Conservation (phyloP, 2,888 invertebrate species). For the Zaprionus obscuricornis region DNA sequence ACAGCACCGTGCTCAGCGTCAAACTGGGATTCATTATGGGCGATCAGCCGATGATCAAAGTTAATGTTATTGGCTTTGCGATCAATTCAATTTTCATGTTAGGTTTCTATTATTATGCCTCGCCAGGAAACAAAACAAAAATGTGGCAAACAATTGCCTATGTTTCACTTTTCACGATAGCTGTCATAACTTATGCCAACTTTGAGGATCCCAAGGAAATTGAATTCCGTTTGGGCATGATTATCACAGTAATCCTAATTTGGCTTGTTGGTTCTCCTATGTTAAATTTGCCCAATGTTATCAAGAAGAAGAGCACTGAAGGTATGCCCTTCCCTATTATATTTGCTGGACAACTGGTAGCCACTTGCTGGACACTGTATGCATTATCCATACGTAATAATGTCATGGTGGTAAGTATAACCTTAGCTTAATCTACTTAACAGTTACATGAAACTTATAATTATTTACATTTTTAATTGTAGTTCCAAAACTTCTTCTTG, state of each 20-base stretch:
- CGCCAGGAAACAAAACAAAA: conserved; percentile 84
- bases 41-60: conserved; percentile 90
- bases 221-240: conserved; percentile 88
- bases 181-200: conserved; percentile 86
- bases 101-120: conserved; percentile 88
- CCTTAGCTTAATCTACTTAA: not conserved
- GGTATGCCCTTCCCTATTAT: conserved; percentile 95
- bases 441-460: too few relatives aligned
- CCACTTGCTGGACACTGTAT: conserved; percentile 80
- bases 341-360: conserved; percentile 91
- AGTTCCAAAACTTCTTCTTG: conserved; percentile 90
- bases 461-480: conserved; percentile 67
- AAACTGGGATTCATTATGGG: conserved; percentile 89
- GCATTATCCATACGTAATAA: conserved; percentile 80
- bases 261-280: conserved; percentile 90
- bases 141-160: conserved; percentile 86
- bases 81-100: conserved; percentile 88
- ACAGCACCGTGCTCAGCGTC: conserved; percentile 89
- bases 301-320: conserved; percentile 92
- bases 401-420: conserved; percentile 76
- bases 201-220: conserved; percentile 87
- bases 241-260: conserved; percentile 86
- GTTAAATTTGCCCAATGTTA: conserved; percentile 88
- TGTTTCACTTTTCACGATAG: conserved; percentile 85
- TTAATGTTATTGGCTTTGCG: conserved; percentile 89